A percentile compares a stretch with the other conserved stretches of the same genome.
phyloP scores from a whole-genome alignment of 2,888 invertebrate species.

The Rutpela maculata region DNA sequence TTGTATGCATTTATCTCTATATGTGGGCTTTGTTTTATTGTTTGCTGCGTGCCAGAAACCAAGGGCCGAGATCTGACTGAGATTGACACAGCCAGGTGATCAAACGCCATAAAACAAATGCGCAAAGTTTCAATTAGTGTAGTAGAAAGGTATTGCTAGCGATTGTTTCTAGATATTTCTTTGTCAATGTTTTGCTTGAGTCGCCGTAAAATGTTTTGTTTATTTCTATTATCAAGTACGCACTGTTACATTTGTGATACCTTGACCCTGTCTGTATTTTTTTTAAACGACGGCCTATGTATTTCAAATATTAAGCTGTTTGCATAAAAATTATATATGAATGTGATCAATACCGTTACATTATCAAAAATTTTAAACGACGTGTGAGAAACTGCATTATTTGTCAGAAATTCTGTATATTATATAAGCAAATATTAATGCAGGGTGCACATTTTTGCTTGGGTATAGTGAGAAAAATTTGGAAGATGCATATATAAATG shows the following conservation, averaged over 20 bases:
- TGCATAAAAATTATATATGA: not conserved
- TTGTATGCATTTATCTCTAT: constrained; percentile 90
- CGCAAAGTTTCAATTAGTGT: constrained; percentile 65
- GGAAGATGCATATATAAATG: too few species aligned
- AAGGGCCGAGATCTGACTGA: constrained; percentile 93
- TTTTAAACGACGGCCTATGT: constrained; percentile 31
- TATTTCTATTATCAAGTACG: not conserved
- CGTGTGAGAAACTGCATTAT: constrained; percentile 20
- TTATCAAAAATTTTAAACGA: not conserved
- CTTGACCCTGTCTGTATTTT: constrained; percentile 35
- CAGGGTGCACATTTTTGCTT: too few species aligned
- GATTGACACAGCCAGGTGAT: constrained; percentile 81
- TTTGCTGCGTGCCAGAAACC: constrained; percentile 92
- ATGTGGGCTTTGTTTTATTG: constrained; percentile 88
- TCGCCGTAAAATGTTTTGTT: constrained; percentile 18
- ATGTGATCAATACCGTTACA: constrained; percentile 11
- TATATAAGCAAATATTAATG: too few species aligned
- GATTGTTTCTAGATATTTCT: constrained; percentile 3
- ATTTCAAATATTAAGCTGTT: not conserved
- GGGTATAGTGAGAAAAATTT: too few species aligned
- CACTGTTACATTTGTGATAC: constrained; percentile 46
- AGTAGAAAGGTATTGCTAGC: constrained; percentile 68
- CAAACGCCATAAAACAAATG: constrained; percentile 60
- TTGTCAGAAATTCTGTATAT: not conserved
- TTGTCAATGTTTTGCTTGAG: constrained; percentile 28